Evolutionary conservation across 2,113 vertebrate genomes (phyloP).

Genomic region (Lasiurus borealis): DNA sequence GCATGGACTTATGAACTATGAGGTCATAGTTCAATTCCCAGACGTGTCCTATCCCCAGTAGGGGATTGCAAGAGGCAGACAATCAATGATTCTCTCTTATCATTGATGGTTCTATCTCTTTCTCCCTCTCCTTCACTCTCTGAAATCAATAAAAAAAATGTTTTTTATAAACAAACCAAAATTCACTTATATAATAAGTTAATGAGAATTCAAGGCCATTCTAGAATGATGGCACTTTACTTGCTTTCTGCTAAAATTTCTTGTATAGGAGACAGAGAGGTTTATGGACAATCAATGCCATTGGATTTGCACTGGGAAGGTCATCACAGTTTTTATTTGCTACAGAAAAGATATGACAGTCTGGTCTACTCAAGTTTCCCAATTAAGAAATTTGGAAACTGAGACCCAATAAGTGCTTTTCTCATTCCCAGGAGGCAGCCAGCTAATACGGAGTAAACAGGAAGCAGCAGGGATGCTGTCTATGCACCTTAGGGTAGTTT

Average conservation of each 20-base stretch:
- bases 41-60: no score
- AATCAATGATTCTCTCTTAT: no score
- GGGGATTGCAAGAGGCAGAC: no score
- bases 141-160: no score
- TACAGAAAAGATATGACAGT: background rate
- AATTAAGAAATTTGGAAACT: conserved; percentile 22
- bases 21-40: no score
- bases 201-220: background rate
- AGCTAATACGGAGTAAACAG: background rate
- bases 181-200: background rate
- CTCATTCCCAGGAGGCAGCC: background rate
- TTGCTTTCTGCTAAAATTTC: background rate
- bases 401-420: background rate
- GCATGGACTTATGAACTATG: no score
- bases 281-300: background rate
- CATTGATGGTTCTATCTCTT: no score
- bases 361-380: background rate
- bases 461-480: background rate
- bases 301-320: background rate
- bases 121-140: no score
- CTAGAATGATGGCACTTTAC: background rate
- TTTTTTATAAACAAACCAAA: background rate
- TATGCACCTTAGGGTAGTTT: background rate
- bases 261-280: background rate
- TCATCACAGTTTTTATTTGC: background rate